phyloP scores from a whole-genome alignment of 2,888 invertebrate species.

The Meta bourneti region DNA sequence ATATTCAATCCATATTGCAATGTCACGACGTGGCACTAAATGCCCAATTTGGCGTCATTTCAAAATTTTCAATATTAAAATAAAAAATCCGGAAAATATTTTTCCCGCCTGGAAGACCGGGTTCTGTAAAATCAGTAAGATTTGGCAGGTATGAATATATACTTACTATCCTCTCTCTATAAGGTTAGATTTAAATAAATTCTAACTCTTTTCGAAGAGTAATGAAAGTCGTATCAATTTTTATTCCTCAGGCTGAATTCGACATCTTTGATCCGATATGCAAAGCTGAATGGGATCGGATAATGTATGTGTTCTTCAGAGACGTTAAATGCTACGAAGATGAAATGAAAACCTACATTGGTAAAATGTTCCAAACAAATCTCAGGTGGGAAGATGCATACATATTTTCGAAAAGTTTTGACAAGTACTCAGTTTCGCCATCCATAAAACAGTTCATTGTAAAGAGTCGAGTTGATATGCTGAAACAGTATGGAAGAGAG shows the following conservation, averaged over 20 bases:
- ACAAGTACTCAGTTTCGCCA: conserved; percentile 88
- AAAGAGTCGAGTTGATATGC: conserved; percentile 90
- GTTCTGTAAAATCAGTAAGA: too few species aligned
- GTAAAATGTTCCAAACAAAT: conserved; percentile 90
- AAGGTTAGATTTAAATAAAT: too few species aligned
- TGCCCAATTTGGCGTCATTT: too few species aligned
- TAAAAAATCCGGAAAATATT: too few species aligned
- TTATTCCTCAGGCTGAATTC: conserved; percentile 86
- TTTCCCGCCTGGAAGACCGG: too few species aligned
- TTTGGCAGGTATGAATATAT: too few species aligned
- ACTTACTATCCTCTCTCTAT: too few species aligned
- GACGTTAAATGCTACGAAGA: conserved; percentile 88
- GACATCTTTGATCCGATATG: conserved; percentile 90
- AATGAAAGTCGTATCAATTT: too few species aligned
- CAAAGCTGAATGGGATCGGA: conserved; percentile 92
- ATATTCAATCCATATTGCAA: too few species aligned
- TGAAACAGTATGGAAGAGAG: conserved; percentile 92
- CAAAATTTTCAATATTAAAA: too few species aligned
- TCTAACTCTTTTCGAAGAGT: too few species aligned
- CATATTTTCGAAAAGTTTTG: conserved; percentile 89
- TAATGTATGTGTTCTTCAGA: conserved; percentile 88
- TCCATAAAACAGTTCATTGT: conserved; percentile 87
- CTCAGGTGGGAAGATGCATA: conserved; percentile 91
- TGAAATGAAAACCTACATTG: conserved; percentile 91
- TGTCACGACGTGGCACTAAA: too few species aligned